Percentiles rank a stretch among this genome's conserved stretches.
phyloP scores from a whole-genome alignment of 1,140 invertebrate species.

The Triops longicaudatus region DNA sequence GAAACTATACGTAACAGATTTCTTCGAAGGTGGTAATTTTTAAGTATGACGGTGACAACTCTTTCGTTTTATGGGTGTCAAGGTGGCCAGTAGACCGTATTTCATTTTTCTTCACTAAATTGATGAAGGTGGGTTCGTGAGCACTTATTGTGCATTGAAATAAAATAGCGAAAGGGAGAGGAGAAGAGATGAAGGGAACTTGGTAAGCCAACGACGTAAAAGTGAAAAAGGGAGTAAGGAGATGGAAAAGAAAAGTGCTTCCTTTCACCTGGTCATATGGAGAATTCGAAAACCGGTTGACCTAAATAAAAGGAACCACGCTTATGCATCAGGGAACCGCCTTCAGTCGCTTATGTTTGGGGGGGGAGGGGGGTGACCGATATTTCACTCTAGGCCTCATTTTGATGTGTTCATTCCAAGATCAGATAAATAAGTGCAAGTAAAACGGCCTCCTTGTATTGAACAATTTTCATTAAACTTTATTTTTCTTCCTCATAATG shows the following conservation, averaged over 20 bases:
- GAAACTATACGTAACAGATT: too few relatives aligned
- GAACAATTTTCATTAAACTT: too few relatives aligned
- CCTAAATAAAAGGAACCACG: slow-evolving; percentile 12
- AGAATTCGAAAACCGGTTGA: neutral
- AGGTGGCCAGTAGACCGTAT: neutral
- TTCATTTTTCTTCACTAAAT: neutral
- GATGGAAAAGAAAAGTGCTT: slow-evolving; percentile 15
- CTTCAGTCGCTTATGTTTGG: neutral
- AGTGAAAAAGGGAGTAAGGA: neutral
- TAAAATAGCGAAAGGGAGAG: slow-evolving; percentile 16
- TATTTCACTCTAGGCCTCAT: neutral
- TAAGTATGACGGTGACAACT: neutral
- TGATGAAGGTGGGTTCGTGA: slow-evolving; percentile 1
- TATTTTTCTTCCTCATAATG: too few relatives aligned
- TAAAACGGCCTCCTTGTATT: too few relatives aligned
- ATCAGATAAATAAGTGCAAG: neutral
- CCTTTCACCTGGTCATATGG: slow-evolving; percentile 11
- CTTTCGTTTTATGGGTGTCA: neutral
- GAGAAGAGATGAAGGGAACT: slow-evolving; percentile 13
- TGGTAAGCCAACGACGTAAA: neutral
- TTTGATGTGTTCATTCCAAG: neutral
- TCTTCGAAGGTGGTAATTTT: too few relatives aligned
- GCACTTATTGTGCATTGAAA: slow-evolving; percentile 15
- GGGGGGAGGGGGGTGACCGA: neutral
- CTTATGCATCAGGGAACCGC: slow-evolving; percentile 10